Conservation (phyloP, 2,888 invertebrate species). For the Hartigia nigra region DNA sequence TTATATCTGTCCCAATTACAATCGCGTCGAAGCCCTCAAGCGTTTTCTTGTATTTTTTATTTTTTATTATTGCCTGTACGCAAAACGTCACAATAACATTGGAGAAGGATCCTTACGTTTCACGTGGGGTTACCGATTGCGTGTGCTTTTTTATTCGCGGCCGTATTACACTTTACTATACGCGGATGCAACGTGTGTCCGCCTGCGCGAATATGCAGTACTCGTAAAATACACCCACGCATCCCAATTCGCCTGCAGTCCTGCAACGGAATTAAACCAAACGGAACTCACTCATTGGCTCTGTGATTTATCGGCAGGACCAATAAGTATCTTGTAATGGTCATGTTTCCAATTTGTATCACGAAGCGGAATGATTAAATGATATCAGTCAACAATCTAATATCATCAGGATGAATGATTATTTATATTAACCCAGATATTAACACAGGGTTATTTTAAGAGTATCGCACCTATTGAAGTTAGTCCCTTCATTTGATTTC, state of each 20-base stretch:
- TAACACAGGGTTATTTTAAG: not conserved
- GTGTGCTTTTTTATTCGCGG: not conserved
- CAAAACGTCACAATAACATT: not conserved
- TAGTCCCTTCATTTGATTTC: not conserved
- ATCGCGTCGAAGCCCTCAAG: conserved; percentile 29
- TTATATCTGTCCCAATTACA: conserved; percentile 63
- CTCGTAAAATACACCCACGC: conserved; percentile 52
- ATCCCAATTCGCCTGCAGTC: conserved; percentile 18
- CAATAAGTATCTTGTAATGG: conserved; percentile 46
- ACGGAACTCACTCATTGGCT: conserved; percentile 34
- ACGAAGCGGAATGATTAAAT: not conserved
- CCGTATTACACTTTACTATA: not conserved
- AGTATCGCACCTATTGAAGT: not conserved
- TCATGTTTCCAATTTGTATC: conserved; percentile 13
- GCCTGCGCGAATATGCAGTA: conserved; percentile 9
- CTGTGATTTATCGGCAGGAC: conserved; percentile 45
- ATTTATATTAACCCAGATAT: not conserved
- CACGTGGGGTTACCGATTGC: not conserved
- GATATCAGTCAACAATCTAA: not conserved
- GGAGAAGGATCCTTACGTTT: not conserved
- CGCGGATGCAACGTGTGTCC: conserved; percentile 19
- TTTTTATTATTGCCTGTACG: not conserved
- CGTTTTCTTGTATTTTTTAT: not conserved
- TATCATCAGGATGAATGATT: not conserved
- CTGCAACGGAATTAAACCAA: conserved; percentile 23